Conservation (phyloP, 1,140 invertebrate genomes). For the Drosophila virilis region DNA sequence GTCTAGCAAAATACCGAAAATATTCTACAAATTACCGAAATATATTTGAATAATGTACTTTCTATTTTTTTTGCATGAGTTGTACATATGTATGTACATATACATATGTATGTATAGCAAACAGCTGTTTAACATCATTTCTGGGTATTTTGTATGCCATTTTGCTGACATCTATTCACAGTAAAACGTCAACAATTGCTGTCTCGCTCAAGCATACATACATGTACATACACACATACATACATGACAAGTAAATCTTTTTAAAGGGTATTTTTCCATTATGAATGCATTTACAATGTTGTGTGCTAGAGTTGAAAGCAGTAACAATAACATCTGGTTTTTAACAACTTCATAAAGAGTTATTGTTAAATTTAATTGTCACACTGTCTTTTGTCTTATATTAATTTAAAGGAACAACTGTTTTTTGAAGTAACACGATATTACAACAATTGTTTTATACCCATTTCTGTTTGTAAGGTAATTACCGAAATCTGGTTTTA, state of each 20-base stretch:
- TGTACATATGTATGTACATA: constrained; percentile 1
- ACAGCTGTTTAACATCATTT: constrained; percentile 30
- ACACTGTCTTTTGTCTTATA: background rate
- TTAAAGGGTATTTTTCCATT: background rate
- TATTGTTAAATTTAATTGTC: background rate
- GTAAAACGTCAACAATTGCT: background rate
- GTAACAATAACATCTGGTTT: background rate
- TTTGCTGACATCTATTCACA: background rate
- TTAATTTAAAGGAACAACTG: constrained; percentile 6
- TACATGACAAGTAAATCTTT: background rate
- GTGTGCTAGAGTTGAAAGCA: constrained; percentile 2
- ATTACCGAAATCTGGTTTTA: background rate
- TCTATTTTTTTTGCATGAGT: constrained; percentile 23
- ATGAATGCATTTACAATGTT: constrained; percentile 5
- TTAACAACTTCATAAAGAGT: background rate
- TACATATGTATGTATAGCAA: background rate
- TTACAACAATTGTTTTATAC: constrained; percentile 1
- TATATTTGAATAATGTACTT: constrained; percentile 6
- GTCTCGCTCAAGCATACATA: background rate
- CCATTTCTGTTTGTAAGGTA: background rate
- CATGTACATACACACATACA: no score
- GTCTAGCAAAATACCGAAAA: background rate
- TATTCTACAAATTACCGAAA: constrained; percentile 10
- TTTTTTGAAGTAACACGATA: background rate
- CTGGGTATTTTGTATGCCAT: background rate